phyloP scores from a whole-genome alignment of 2,113 vertebrate genomes.

The Ardeotis arabs region DNA sequence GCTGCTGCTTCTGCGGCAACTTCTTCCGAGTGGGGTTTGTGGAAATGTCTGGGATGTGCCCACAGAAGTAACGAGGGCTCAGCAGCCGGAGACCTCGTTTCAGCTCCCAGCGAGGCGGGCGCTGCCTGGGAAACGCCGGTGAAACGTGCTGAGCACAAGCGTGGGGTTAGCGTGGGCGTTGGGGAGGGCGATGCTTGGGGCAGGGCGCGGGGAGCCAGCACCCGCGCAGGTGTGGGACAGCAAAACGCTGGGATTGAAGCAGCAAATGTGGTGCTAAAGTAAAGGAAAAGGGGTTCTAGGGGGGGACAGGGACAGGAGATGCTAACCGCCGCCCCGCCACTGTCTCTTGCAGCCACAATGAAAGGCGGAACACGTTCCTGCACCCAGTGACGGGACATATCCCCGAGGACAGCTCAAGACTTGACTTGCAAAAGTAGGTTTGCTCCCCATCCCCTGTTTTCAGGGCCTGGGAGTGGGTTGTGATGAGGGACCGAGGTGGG shows the following conservation, averaged over 20 bases:
- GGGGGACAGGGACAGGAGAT: too few relatives aligned
- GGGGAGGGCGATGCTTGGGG: accelerated
- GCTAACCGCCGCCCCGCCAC: accelerated
- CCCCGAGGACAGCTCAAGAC: conserved; percentile 78
- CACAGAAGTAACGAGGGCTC: not conserved
- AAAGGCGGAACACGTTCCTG: conserved; percentile 85
- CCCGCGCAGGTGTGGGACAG: not conserved
- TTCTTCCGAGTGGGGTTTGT: not conserved
- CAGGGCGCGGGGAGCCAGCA: not conserved
- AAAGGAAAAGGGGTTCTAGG: not conserved
- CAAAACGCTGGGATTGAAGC: accelerated
- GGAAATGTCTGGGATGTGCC: not conserved
- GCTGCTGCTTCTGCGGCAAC: not conserved
- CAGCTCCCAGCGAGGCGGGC: accelerated
- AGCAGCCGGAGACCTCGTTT: not conserved
- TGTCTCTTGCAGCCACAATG: conserved; percentile 84
- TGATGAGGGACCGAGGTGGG: not conserved
- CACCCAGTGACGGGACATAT: conserved; percentile 82
- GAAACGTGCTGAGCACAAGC: not conserved
- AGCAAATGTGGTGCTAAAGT: not conserved
- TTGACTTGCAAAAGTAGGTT: conserved; percentile 80
- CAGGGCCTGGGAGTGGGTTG: not conserved
- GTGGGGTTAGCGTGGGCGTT: accelerated
- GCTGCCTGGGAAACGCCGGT: accelerated
- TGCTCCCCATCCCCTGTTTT: accelerated